These are phyloP conservation scores for Stomatorhinus walkeri DNA, from an alignment of 2,797 vertebrate species.

Conservation along the genomic window DNA sequence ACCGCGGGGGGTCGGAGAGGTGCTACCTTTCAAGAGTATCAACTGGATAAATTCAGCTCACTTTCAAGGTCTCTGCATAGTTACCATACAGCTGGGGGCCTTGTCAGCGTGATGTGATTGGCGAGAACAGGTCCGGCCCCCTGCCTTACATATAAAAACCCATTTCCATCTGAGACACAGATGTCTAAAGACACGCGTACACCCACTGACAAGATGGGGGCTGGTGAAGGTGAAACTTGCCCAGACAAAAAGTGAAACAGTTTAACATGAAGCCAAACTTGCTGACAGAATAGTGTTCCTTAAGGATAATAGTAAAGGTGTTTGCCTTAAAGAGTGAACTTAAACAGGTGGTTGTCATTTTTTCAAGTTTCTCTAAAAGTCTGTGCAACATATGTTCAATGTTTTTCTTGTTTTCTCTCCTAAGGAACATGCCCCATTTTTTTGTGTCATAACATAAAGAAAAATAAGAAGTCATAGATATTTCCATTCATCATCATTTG, in stretches of 20 bases:
- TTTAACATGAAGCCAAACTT: background rate
- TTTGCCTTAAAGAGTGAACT: background rate
- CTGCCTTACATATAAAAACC: conserved; percentile 29
- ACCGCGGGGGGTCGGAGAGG: background rate
- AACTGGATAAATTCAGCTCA: conserved; percentile 24
- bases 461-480: background rate
- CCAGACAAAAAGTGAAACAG: background rate
- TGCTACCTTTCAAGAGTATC: conserved; percentile 7
- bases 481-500: background rate
- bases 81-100: conserved; percentile 22
- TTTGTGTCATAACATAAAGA: background rate
- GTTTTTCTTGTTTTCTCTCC: background rate
- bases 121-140: conserved; percentile 19
- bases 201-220: background rate
- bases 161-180: background rate
- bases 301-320: background rate
- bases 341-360: background rate
- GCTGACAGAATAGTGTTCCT: background rate
- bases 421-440: background rate
- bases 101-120: conserved; percentile 23
- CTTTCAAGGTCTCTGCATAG: conserved; percentile 21
- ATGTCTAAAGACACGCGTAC: background rate
- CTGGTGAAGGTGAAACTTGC: background rate
- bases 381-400: background rate
- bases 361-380: background rate